phyloP scores from a whole-genome alignment of 2,797 vertebrate genomes.

The Buceros bicornis region DNA sequence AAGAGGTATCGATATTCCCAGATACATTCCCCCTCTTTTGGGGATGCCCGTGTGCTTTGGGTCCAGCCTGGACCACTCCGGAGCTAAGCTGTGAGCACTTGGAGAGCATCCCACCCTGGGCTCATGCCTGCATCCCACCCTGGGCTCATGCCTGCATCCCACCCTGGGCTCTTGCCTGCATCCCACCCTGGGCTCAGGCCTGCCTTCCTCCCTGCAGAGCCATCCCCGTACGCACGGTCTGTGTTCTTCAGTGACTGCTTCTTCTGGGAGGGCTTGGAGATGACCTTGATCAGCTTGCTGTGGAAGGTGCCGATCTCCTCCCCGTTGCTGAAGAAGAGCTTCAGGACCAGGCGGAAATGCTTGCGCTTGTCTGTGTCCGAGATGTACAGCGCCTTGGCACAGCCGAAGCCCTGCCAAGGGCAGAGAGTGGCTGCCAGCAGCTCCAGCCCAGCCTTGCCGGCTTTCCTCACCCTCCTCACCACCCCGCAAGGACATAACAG shows the following conservation, averaged over 20 bases:
- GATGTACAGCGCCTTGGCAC: constrained; percentile 94
- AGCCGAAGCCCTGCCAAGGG: constrained; percentile 86
- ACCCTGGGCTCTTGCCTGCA: background rate
- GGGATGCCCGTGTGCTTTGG: no score
- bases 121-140: background rate
- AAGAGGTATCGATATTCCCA: background rate
- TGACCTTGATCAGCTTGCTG: constrained; percentile 94
- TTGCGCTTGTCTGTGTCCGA: constrained; percentile 95
- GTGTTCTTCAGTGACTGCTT: constrained; percentile 97
- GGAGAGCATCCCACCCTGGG: background rate
- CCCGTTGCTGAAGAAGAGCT: constrained; percentile 87
- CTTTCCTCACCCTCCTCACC: background rate
- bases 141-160: background rate
- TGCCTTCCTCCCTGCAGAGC: background rate
- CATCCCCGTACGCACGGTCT: constrained; percentile 83
- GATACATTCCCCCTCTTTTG: background rate
- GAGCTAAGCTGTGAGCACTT: background rate
- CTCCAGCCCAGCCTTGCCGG: background rate
- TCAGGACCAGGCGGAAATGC: constrained; percentile 91
- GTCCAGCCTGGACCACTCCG: no score
- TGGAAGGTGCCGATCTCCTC: constrained; percentile 93
- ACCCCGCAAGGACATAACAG: constrained; percentile 19
- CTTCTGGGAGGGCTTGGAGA: constrained; percentile 97
- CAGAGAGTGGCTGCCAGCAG: background rate
- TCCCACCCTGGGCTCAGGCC: background rate